Conservation (phyloP, 2,888 invertebrate genomes). For the Clivina fossor region DNA sequence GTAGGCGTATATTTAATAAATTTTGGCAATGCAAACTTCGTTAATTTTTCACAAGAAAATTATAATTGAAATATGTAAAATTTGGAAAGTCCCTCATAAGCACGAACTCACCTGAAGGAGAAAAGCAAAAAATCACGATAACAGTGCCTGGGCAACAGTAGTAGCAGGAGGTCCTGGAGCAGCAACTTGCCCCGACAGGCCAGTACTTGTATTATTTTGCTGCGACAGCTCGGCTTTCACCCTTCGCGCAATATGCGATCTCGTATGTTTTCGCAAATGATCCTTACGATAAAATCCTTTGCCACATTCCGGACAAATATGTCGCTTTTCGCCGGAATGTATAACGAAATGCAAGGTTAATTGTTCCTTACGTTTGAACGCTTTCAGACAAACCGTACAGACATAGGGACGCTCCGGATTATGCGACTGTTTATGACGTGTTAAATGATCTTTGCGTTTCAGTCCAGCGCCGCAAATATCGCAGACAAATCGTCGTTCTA, state of each 20-base stretch:
- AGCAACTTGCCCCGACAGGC: conserved; percentile 51
- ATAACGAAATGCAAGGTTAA: conserved; percentile 86
- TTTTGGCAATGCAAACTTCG: too few species aligned
- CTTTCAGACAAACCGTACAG: conserved; percentile 84
- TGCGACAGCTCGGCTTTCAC: conserved; percentile 83
- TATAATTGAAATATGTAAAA: neutral
- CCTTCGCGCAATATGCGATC: conserved; percentile 80
- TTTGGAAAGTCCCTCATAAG: conserved; percentile 27
- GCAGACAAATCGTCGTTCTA: conserved; percentile 82
- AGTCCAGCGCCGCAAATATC: conserved; percentile 87
- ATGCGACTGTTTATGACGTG: conserved; percentile 84
- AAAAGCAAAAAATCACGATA: conserved; percentile 28
- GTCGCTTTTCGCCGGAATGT: conserved; percentile 86
- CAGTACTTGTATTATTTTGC: conserved; percentile 53
- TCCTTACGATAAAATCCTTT: conserved; percentile 89
- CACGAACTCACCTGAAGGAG: conserved; percentile 11
- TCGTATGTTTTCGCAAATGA: conserved; percentile 81
- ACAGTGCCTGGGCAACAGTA: conserved; percentile 23
- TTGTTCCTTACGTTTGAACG: conserved; percentile 87
- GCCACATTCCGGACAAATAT: conserved; percentile 84
- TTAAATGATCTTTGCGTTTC: conserved; percentile 84
- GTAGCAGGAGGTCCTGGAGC: conserved; percentile 47
- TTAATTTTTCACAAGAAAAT: neutral
- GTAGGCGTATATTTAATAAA: too few species aligned
- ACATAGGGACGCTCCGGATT: conserved; percentile 87